Evolutionary conservation across 2,797 vertebrate genomes (phyloP), one percentile per base, ranked within the genome.

Genomic region (Pyrocephalus nanus): DNA sequence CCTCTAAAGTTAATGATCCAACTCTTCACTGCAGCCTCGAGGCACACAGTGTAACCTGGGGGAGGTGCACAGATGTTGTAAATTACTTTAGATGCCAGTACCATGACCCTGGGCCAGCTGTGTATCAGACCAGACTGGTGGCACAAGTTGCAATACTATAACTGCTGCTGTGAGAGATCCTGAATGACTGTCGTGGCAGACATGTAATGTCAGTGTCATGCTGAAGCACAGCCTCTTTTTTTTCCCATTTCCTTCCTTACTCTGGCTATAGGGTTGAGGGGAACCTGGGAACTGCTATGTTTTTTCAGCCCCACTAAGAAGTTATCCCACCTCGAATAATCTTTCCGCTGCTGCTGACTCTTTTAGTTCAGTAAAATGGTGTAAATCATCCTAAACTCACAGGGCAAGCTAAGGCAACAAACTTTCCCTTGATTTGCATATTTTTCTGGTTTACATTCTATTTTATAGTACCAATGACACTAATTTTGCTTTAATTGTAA

Each of bases 1-100:
- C 50, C 58, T 92, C 55, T 93, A 66, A 94, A 95, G 82, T 93
- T 96, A 96, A 96, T 66, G 91, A 92, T 69, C 50, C 91, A 92
- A 88, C 50, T 90, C 50, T 75, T 89, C 85, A 83, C 43, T 83
- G 81, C 75, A 88, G 73, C 84, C 8, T 3, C 1, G 0, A 60
- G 78, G 65, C 84, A 77, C n/a, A 10, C 47, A 61, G 40, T 21
- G 51, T 51, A 75, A 84, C 79, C 36, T 92, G 70, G 90, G 57
- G 69, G 83, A 95, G 66, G 66, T 60, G 62, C 75, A 84, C 81
- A 90, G 81, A 93, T 78, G 82, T 82, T 93, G 53, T 96, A 92
- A 88, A 94, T 94, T 91, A 78, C 79, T 91, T 92, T 72, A 78
- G 81, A 87, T 94, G 60, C 30, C 34, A 32, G 70, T 22, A 54